Evolutionary conservation across 2,113 vertebrate species (phyloP).

Genomic region (Toxotes chatareus): DNA sequence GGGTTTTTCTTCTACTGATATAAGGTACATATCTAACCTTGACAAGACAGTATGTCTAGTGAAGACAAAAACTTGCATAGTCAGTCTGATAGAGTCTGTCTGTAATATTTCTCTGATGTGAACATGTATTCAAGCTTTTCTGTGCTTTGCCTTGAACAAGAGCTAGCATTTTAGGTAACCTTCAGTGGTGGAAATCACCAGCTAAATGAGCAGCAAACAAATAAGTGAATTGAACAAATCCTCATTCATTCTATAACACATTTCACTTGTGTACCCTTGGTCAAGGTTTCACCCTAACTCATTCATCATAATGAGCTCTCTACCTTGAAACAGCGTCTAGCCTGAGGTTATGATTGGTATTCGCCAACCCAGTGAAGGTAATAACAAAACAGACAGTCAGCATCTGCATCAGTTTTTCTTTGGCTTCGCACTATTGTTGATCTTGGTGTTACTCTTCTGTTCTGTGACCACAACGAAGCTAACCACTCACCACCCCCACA

Average conservation of each 20-base stretch:
- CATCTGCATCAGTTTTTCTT: neutral
- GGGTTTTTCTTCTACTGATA: too few relatives aligned
- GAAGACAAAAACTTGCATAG: neutral
- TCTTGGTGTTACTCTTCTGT: slow-evolving; percentile 4
- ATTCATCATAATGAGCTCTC: slow-evolving; percentile 5
- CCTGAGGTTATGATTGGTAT: neutral
- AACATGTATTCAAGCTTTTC: neutral
- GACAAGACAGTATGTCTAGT: neutral
- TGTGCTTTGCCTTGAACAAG: neutral
- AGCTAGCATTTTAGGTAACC: neutral
- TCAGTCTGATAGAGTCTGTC: neutral
- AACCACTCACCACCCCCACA: slow-evolving; percentile 10
- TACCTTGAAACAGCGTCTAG: neutral
- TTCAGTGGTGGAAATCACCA: neutral
- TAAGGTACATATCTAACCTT: neutral
- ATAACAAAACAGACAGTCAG: neutral
- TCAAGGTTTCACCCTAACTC: neutral
- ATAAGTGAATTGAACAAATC: neutral
- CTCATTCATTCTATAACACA: neutral
- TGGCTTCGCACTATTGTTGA: slow-evolving; percentile 6
- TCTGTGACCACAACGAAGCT: slow-evolving; percentile 9
- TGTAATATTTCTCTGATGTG: neutral
- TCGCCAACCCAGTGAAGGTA: neutral
- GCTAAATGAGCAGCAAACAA: neutral
- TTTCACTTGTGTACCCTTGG: neutral